Evolutionary conservation across 2,797 vertebrate genomes (phyloP).

Genomic region (Benthosema pterotum): DNA sequence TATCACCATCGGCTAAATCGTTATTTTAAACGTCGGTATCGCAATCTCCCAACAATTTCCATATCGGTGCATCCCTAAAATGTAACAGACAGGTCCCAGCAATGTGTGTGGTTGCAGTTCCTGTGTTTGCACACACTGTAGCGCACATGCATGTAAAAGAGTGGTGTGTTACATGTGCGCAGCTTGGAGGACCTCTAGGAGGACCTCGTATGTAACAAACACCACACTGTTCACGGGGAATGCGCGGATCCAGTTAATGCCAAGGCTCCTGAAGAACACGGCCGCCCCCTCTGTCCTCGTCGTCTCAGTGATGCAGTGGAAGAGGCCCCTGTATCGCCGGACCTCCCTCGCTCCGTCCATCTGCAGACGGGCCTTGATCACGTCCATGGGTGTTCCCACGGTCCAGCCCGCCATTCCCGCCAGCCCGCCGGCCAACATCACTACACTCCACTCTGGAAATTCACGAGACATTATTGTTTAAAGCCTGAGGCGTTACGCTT

Average conservation of each 20-base stretch:
- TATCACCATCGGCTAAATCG: no score
- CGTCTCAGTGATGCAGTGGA: conserved; percentile 85
- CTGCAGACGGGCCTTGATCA: conserved; percentile 92
- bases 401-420: conserved; percentile 88
- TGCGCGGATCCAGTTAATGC: conserved; percentile 89
- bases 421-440: conserved; percentile 88
- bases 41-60: no score
- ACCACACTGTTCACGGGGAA: conserved; percentile 93
- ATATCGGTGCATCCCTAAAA: not conserved
- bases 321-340: conserved; percentile 83
- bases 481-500: no score
- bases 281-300: conserved; percentile 79
- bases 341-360: conserved; percentile 76
- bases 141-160: no score
- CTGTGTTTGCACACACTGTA: no score
- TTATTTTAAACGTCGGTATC: no score
- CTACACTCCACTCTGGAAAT: conserved; percentile 76
- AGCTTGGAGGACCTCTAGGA: conserved; percentile 70
- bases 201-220: conserved; percentile 86
- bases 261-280: conserved; percentile 89
- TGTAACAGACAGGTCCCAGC: not conserved
- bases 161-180: no score
- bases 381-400: conserved; percentile 91
- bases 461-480: no score
- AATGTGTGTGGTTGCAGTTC: conserved; percentile 1